These are phyloP conservation scores for Psettodes erumei DNA, from an alignment of 2,113 vertebrate genomes.

Conservation along the genomic window DNA sequence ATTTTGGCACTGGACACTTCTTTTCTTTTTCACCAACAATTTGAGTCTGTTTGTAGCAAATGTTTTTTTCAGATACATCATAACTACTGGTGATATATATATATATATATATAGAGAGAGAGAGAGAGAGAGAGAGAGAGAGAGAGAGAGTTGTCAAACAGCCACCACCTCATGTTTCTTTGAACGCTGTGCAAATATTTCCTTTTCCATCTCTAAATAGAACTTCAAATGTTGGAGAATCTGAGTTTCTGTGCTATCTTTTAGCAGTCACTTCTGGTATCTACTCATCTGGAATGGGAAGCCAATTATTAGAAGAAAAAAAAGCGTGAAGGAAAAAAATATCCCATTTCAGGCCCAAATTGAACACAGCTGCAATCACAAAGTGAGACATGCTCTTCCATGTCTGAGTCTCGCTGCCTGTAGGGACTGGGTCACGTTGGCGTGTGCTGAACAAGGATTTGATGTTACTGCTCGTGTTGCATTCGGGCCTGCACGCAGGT, in stretches of 20 bases:
- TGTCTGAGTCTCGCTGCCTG: constrained; percentile 24
- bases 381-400: constrained; percentile 44
- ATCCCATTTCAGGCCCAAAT: constrained; percentile 61
- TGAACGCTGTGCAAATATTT: constrained; percentile 13
- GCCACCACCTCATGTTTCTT: constrained; percentile 16
- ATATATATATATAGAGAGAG: too few species aligned
- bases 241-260: too few species aligned
- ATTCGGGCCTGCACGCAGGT: not conserved
- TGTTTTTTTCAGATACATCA: too few species aligned
- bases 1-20: constrained; percentile 8
- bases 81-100: too few species aligned
- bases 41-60: constrained; percentile 2
- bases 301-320: constrained; percentile 54
- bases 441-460: constrained; percentile 35
- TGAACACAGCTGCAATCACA: constrained; percentile 66
- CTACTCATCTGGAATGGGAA: constrained; percentile 21
- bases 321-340: constrained; percentile 37
- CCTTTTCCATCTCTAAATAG: not conserved
- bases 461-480: constrained; percentile 38
- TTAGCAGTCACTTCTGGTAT: constrained; percentile 12
- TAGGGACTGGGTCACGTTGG: constrained; percentile 31
- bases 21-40: constrained; percentile 37
- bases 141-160: too few species aligned
- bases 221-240: not conserved
- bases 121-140: too few species aligned